These are phyloP conservation scores for Chelidonichthys spinosus DNA, from an alignment of 2,797 vertebrate species.

Conservation along the genomic window DNA sequence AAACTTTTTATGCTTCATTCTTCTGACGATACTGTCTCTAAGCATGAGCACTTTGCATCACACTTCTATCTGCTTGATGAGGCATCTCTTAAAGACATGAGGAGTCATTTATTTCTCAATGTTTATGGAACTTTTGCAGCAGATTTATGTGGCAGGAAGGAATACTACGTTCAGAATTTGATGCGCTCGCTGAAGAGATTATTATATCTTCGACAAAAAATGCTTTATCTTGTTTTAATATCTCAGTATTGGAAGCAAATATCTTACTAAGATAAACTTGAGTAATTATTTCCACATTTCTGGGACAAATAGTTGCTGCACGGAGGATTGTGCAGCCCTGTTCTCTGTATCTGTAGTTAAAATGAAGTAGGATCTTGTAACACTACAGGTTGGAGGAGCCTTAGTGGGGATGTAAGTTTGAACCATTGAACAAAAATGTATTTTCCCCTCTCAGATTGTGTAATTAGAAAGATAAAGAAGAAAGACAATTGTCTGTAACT, in stretches of 20 bases:
- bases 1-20: conserved; percentile 51
- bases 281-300: not conserved
- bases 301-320: not conserved
- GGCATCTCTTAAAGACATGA: not conserved
- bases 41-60: conserved; percentile 32
- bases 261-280: not conserved
- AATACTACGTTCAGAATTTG: not conserved
- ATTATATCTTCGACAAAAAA: not conserved
- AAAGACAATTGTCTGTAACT: not conserved
- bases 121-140: not conserved
- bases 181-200: not conserved
- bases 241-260: not conserved
- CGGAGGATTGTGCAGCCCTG: not conserved
- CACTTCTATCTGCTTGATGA: not conserved
- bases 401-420: not conserved
- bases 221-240: not conserved
- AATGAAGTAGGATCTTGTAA: not conserved
- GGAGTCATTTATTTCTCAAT: not conserved
- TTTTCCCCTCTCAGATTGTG: not conserved
- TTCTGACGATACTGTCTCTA: conserved; percentile 35
- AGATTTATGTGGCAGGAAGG: not conserved
- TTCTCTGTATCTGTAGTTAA: not conserved
- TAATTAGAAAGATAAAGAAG: not conserved
- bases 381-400: not conserved
- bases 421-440: not conserved